A percentile compares a stretch with the other conserved stretches of the same genome.
phyloP scores from a whole-genome alignment of 2,888 invertebrate species.

The Pilophorus perplexus region DNA sequence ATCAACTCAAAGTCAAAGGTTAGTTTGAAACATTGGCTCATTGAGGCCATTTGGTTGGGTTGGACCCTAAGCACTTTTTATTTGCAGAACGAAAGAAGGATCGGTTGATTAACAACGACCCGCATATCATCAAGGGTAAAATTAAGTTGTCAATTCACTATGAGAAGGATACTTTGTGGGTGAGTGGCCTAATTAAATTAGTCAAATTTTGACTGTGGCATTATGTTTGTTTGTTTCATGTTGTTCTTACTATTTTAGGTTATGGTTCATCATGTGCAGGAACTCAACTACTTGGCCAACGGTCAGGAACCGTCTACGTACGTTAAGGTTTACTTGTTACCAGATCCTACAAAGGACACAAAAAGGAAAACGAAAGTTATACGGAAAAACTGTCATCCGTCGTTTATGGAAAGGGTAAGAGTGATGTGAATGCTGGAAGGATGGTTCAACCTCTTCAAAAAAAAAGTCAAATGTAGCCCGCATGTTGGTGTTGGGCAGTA shows the following conservation, averaged over 20 bases:
- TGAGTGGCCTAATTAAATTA: no score
- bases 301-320: constrained; percentile 84
- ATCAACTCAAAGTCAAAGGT: constrained; percentile 76
- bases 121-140: constrained; percentile 61
- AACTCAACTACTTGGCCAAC: constrained; percentile 73
- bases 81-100: constrained; percentile 52
- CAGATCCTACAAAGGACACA: constrained; percentile 86
- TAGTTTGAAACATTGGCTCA: no score
- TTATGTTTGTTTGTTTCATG: no score
- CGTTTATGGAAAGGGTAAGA: constrained; percentile 94
- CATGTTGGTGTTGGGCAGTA: no score
- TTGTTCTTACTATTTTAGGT: constrained; percentile 53
- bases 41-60: no score
- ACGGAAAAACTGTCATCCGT: constrained; percentile 88
- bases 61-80: no score
- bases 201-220: no score
- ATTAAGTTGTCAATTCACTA: constrained; percentile 77
- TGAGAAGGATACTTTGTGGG: constrained; percentile 66
- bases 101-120: constrained; percentile 49
- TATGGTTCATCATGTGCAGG: constrained; percentile 88
- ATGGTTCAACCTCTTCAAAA: no score
- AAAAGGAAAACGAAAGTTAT: constrained; percentile 95
- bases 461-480: no score
- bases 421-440: not conserved
- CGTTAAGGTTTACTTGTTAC: constrained; percentile 88